Evolutionary conservation across 2,113 vertebrate species (phyloP).

Genomic region (Rhipidura dahli): DNA sequence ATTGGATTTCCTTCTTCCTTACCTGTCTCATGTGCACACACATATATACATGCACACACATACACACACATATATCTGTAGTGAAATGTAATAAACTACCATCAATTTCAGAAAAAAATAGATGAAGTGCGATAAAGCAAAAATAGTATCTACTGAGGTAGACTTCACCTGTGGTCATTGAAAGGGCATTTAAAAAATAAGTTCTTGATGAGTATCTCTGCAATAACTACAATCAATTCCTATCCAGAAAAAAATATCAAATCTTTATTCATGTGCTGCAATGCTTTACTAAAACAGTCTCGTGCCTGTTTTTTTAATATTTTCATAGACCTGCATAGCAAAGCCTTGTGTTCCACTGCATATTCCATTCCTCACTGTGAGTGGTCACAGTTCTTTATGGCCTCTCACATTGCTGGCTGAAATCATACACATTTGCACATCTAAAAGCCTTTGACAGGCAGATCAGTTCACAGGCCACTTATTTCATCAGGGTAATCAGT

Average conservation of each 20-base stretch:
- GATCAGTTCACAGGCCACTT: slow-evolving; percentile 1
- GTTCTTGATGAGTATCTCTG: not conserved
- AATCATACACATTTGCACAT: not conserved
- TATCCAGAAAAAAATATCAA: not conserved
- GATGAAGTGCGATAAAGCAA: not conserved
- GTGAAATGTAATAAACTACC: not conserved
- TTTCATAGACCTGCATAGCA: not conserved
- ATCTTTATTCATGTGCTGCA: not conserved
- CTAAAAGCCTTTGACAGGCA: not conserved
- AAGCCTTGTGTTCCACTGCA: not conserved
- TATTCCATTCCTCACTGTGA: not conserved
- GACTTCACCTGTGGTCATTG: not conserved
- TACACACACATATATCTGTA: not conserved
- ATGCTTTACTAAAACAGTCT: not conserved
- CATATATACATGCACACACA: too few species aligned
- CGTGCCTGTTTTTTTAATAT: not conserved
- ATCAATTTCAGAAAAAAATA: not conserved
- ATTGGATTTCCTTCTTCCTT: not conserved
- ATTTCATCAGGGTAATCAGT: not conserved
- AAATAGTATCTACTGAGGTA: not conserved
- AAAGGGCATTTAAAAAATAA: not conserved
- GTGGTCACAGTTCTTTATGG: not conserved
- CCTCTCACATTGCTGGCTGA: not conserved
- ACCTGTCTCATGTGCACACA: not conserved
- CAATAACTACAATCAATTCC: not conserved